Evolutionary conservation across 2,888 invertebrate genomes (phyloP).

Genomic region (Ischnura elegans): DNA sequence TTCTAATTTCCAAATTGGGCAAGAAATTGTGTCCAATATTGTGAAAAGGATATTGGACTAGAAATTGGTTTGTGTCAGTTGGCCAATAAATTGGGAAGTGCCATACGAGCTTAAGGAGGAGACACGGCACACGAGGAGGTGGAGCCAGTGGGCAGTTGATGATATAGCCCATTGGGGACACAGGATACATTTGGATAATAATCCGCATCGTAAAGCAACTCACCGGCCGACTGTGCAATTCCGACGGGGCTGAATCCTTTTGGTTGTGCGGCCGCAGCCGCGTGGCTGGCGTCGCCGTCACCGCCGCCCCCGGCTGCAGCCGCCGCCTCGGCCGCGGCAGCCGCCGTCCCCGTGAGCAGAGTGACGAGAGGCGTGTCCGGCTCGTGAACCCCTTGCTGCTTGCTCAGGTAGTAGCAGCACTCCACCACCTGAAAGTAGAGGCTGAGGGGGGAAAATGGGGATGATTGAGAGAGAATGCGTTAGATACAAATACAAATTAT

Average conservation of each 20-base stretch:
- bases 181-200: too few species aligned
- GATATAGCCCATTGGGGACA: too few species aligned
- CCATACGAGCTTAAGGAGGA: too few species aligned
- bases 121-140: too few species aligned
- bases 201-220: too few species aligned
- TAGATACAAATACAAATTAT: too few species aligned
- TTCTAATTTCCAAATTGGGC: too few species aligned
- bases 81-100: too few species aligned
- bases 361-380: slow-evolving; percentile 84
- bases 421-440: slow-evolving; percentile 90
- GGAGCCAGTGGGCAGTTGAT: too few species aligned
- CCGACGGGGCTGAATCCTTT: slow-evolving; percentile 86
- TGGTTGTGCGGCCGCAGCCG: slow-evolving; percentile 72
- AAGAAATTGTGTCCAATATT: too few species aligned
- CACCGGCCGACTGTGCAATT: slow-evolving; percentile 86
- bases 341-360: slow-evolving; percentile 84
- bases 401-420: slow-evolving; percentile 88
- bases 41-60: too few species aligned
- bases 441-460: slow-evolving; percentile 75
- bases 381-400: slow-evolving; percentile 80
- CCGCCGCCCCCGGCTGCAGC: background rate
- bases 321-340: slow-evolving; percentile 75
- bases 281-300: slow-evolving; percentile 74
- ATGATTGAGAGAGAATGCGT: slow-evolving; percentile 34
- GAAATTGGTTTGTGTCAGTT: too few species aligned